Evolutionary conservation across 2,113 vertebrate genomes (phyloP), one percentile per base, ranked within the genome.

Genomic region (Syngnathus scovelli): DNA sequence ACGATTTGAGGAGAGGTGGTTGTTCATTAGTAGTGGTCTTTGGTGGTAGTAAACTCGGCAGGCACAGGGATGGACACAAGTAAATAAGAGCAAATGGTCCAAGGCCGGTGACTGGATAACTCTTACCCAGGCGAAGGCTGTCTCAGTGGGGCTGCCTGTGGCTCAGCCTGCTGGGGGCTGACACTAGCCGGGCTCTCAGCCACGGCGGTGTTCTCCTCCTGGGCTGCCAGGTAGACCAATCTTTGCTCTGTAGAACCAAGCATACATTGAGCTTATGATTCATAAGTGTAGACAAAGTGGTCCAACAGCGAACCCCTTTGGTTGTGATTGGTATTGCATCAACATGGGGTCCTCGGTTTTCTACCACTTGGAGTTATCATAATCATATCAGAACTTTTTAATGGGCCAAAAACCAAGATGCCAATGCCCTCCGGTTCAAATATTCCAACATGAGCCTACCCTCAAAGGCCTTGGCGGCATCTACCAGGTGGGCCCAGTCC

Each of bases 381-480:
- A 2, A 27, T 27, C 27, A 27, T 27, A 27, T 27, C 27, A 27
- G 27, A 27, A 1, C 27, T 27, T 27, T 27, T 27, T 27, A 27
- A 27, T 27, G 27, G 27, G 27, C 27, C 1, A 27, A 27, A 27
- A 27, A 2, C 27, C 2, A 27, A 27, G 27, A 2, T 27, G 27
- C 27, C 1, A 27, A 27, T 27, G 27, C 27, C 27, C 27, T 33
- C 3, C 3, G 2, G 27, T 41, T 16, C 6, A 58, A 18, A 3
- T 58, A 7, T 33, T 3, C 55, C 13, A 16, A 43, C 1, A 2
- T 38, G 52, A 44, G 38, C 74, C 82, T 85, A 97, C 95, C 95
- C 86, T 98, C 96, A 76, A 96, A 98, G 63, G 96, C 95, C 87
- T 96, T 96, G 83, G 96, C 95, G 48, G 96, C 95, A 64, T 96